phyloP scores from a whole-genome alignment of 2,797 vertebrate genomes.

The Acipenser transmontanus region DNA sequence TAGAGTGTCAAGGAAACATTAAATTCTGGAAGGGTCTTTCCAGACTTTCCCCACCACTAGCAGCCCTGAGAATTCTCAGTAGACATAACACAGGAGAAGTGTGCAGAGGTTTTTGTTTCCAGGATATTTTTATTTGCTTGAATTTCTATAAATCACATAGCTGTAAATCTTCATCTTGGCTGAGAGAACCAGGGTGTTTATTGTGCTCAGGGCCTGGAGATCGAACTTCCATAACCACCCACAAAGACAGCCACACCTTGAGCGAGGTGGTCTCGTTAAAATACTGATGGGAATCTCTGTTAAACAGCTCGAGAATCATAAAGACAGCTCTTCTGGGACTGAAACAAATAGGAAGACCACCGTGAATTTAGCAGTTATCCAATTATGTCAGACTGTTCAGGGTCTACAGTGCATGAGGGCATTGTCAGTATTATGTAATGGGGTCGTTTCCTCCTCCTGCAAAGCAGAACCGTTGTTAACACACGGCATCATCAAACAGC shows the following conservation, averaged over 20 bases:
- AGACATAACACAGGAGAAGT: slow-evolving; percentile 1
- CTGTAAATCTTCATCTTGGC: not conserved
- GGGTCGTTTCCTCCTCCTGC: too few relatives aligned
- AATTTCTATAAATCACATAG: slow-evolving; percentile 7
- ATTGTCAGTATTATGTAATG: too few relatives aligned
- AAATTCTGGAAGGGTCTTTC: not conserved
- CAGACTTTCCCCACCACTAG: not conserved
- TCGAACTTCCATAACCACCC: not conserved
- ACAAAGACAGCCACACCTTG: slow-evolving; percentile 1
- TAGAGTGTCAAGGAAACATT: not conserved
- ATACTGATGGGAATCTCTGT: not conserved
- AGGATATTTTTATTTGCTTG: slow-evolving; percentile 8
- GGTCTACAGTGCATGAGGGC: too few relatives aligned
- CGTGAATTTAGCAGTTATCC: too few relatives aligned
- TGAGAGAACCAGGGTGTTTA: not conserved
- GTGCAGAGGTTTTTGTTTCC: not conserved
- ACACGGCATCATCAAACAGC: too few relatives aligned
- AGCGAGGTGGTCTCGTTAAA: not conserved
- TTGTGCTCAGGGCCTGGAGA: not conserved
- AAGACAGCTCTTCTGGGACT: too few relatives aligned
- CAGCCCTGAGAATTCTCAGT: not conserved
- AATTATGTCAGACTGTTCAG: too few relatives aligned
- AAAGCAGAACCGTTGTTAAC: too few relatives aligned
- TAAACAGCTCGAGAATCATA: too few relatives aligned
- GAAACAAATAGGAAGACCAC: too few relatives aligned